Conservation (phyloP, 1,140 invertebrate species). For the Drosophila albomicans region DNA sequence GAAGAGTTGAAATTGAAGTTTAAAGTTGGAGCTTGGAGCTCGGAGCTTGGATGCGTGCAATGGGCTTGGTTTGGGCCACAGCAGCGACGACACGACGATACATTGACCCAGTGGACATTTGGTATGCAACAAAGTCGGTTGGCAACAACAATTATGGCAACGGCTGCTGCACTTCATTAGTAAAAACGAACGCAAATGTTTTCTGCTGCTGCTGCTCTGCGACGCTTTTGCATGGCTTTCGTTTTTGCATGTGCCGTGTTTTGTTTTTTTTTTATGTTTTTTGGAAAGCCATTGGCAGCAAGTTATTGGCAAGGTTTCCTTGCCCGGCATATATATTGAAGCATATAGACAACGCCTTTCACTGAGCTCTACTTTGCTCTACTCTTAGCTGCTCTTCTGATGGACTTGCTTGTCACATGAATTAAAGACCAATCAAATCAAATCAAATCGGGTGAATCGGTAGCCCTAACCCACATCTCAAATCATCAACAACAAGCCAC, state of each 20-base stretch:
- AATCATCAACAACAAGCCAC: neutral
- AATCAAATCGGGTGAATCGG: slow-evolving; percentile 31
- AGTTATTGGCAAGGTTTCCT: slow-evolving; percentile 76
- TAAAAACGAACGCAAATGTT: slow-evolving; percentile 55
- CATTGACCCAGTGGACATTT: slow-evolving; percentile 79
- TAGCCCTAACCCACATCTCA: slow-evolving; percentile 45
- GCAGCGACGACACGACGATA: slow-evolving; percentile 51
- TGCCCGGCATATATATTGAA: slow-evolving; percentile 43
- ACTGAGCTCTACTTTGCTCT: slow-evolving; percentile 41
- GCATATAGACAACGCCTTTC: slow-evolving; percentile 58
- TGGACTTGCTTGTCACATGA: slow-evolving; percentile 1
- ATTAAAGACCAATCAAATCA: slow-evolving; percentile 71
- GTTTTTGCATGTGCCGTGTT: slow-evolving; percentile 47
- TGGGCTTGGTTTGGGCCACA: slow-evolving; percentile 35
- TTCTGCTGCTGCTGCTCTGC: slow-evolving; percentile 18
- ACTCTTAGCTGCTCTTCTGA: neutral
- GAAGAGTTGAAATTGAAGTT: neutral
- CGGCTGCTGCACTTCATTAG: slow-evolving; percentile 58
- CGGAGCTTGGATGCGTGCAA: slow-evolving; percentile 36
- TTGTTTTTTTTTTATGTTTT: slow-evolving; percentile 26
- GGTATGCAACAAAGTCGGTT: slow-evolving; percentile 62
- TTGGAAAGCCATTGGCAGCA: slow-evolving; percentile 65
- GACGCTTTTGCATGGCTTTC: slow-evolving; percentile 38
- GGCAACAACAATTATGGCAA: slow-evolving; percentile 53
- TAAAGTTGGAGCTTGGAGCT: neutral